Base-by-base conservation (phyloP, 2,888 invertebrate genomes). In the Colletes collaris region DNA sequence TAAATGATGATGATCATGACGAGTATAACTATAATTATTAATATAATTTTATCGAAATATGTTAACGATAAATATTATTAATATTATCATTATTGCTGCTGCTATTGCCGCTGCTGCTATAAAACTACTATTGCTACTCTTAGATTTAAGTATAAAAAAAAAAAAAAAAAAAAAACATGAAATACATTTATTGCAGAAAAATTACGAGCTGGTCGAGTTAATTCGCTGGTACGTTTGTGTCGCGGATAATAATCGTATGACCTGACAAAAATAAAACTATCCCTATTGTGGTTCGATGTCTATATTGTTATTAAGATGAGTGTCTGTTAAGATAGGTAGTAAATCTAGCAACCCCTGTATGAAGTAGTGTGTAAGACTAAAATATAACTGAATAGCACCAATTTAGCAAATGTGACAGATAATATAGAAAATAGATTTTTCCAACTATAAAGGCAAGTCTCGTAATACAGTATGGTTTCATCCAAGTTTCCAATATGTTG, bases 41-140 rank as follows among this genome's bases (percentile, higher is more conserved):
- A 87, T 88, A 89, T 90, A 90, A 90, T 89, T 89, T 89, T 90
- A 89, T 87, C 83, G 72, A 87, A 83, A 83, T 86, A 87, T 85
- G 87, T 88, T 89, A 87, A 89, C 77, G 81, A 87, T 87, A 86
- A 83, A 86, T 88, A 86, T 79, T 87, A 87, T 85, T 82, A 89
- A 83, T 82, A 86, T 87, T 84, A 86, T 87, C 67, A 89, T 85
- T 68, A 81, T 79, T 83, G 80, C 77, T 81, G 84, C 72, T 69
- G 66, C 81, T 73, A 27, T 27, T 27, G 69, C 78, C 78, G 73
- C 82, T 82, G 83, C 85, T 87, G 85, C 85, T 89, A 87, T 86
- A 86, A 88, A 88, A 84, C 75, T 86, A 88, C 83, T 89, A 89
- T 86, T 89, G 86, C 89, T 88, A 89, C 83, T 85, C 87, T 77